These are phyloP conservation scores for Phaenicophaeus curvirostris DNA, from an alignment of 2,797 vertebrate genomes.

Conservation along the genomic window DNA sequence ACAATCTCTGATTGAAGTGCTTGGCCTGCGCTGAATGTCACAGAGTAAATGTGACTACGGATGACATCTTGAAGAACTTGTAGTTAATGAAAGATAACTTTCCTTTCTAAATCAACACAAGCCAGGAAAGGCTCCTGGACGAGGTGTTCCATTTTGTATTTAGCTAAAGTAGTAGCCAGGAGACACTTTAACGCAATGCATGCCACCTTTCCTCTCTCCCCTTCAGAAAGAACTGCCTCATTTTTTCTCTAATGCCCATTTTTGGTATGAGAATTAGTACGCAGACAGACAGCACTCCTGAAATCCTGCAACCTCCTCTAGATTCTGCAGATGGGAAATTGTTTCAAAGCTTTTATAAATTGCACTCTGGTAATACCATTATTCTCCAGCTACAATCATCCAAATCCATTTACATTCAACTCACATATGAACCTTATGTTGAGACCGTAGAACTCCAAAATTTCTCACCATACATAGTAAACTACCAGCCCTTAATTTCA, in stretches of 20 bases:
- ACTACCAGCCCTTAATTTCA: not conserved
- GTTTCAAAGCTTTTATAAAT: slow-evolving; percentile 31
- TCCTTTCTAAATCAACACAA: not conserved
- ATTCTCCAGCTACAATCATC: slow-evolving; percentile 49
- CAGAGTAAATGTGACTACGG: not conserved
- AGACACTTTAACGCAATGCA: not conserved
- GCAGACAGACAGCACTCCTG: slow-evolving; percentile 67
- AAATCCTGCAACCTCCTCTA: slow-evolving; percentile 61
- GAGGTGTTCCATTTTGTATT: not conserved
- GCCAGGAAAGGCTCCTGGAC: not conserved
- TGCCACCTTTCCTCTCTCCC: not conserved
- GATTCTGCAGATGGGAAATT: slow-evolving; percentile 74
- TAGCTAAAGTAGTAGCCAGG: not conserved
- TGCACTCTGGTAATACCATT: not conserved
- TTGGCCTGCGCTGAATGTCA: not conserved
- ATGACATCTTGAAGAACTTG: not conserved
- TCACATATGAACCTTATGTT: not conserved
- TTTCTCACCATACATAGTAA: not conserved
- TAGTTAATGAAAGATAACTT: not conserved
- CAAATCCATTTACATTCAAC: slow-evolving; percentile 63
- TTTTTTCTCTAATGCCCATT: slow-evolving; percentile 41
- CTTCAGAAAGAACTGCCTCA: not conserved
- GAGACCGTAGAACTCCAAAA: not conserved
- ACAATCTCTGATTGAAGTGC: not conserved
- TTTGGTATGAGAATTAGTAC: slow-evolving; percentile 64